Conservation (phyloP, 2,113 vertebrate species). For the Hemiscyllium ocellatum region DNA sequence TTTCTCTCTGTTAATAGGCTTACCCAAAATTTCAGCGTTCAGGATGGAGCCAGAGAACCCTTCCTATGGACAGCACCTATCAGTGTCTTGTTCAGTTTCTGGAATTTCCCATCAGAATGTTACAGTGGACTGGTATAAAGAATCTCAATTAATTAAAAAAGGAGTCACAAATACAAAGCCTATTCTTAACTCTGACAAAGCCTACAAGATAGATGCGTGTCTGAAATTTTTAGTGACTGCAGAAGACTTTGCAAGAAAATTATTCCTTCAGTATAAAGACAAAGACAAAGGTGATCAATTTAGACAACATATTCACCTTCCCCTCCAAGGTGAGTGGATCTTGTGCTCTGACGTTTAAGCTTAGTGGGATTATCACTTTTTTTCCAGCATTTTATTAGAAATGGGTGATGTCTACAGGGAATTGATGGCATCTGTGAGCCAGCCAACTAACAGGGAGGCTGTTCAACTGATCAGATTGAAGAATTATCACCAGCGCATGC, state of each 20-base stretch:
- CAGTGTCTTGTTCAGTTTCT: background rate
- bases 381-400: background rate
- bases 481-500: background rate
- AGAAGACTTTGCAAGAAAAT: slow-evolving; percentile 27
- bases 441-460: background rate
- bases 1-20: background rate
- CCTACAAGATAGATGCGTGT: background rate
- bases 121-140: slow-evolving; percentile 17
- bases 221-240: slow-evolving; percentile 3
- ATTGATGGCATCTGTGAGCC: background rate
- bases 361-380: background rate
- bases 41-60: background rate
- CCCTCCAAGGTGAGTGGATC: slow-evolving; percentile 21
- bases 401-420: background rate
- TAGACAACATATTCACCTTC: background rate
- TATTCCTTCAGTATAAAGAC: slow-evolving; percentile 12
- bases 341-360: background rate
- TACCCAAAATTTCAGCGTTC: slow-evolving; percentile 13
- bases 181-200: background rate
- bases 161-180: background rate
- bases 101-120: background rate
- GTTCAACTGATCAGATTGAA: background rate
- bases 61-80: background rate
- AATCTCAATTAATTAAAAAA: background rate
- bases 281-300: background rate